Evolutionary conservation across 2,113 vertebrate species (phyloP), one percentile per base, ranked within the genome.

Genomic region (Rhabdornis inornatus): DNA sequence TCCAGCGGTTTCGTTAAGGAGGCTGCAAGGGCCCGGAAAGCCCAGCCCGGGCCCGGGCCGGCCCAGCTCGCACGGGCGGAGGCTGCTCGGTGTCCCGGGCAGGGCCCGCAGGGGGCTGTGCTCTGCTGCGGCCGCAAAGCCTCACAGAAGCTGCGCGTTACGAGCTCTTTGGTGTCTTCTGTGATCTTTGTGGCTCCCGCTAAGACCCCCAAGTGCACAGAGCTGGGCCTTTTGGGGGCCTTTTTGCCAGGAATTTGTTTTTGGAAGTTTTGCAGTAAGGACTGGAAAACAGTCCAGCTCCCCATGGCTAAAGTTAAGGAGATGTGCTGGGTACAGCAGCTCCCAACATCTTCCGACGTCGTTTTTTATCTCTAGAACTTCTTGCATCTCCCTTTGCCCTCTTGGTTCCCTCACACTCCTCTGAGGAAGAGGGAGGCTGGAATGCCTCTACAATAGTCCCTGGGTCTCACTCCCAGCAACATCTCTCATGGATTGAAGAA

Each of bases 81-180:
- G 65, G 56, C 76, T 8, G 52, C 31, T 21, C 7, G 15, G 31
- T 0, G 16, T 71, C 76, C 87, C 47, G 3, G 6, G 15, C 47
- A 18, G 45, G 4, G 3, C 55, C 4, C 13, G 65, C 27, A 60
- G 65, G 31, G 89, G 76, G 56, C 70, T 47, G 3, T 19, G 31
- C 72, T 83, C 63, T 31, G 59, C 78, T 74, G 94, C 52, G 82
- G 92, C 81, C 74, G 3, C 96, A 93, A 65, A 90, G 75, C 61
- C 45, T 71, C 95, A 77, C 88, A 96, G 95, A 95, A 97, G 94
- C 91, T 96, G 93, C 89, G 0, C 89, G 47, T 56, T 89, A 84
- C 68, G 31, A 96, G 92, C 93, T 97, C 96, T 97, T 96, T 97
- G 96, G 96, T 95, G 95, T 94, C 90, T 94, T 80, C 95, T 92